These are phyloP conservation scores for Turritopsis dohrnii DNA, from an alignment of 30 jellyfish, hydroid and myxozoan species.

Conservation along the genomic window DNA sequence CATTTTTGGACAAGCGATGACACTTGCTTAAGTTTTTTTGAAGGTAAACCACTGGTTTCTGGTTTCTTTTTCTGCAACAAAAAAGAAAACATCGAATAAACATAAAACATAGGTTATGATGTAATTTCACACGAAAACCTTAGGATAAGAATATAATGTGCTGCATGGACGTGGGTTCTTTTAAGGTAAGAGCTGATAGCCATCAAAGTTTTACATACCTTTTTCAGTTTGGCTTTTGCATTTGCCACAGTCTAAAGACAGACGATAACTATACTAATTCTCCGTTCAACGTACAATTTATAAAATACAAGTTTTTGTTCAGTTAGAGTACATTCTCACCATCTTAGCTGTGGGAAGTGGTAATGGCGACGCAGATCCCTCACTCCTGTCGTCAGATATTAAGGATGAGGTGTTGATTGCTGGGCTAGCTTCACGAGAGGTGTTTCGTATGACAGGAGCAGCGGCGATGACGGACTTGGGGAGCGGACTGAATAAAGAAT, in stretches of 20 bases:
- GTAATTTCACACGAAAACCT: no score
- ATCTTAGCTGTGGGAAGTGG: not conserved
- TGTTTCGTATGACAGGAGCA: slow-evolving; percentile 9
- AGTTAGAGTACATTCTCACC: not conserved
- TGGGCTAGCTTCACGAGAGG: slow-evolving; percentile 20
- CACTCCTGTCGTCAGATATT: not conserved
- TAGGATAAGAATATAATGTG: no score
- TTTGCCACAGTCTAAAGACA: not conserved
- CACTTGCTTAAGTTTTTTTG: slow-evolving; percentile 73
- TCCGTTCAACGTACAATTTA: not conserved
- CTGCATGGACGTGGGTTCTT: no score
- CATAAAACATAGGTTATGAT: not conserved
- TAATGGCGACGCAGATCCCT: slow-evolving; percentile 1
- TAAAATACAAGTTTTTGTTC: no score
- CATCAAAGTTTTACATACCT: not conserved
- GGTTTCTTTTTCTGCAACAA: slow-evolving; percentile 40
- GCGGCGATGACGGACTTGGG: slow-evolving; percentile 8
- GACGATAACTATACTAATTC: not conserved
- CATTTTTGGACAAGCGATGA: slow-evolving; percentile 87
- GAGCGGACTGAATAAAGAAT: not conserved
- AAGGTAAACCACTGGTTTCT: slow-evolving; percentile 66
- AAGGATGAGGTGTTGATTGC: not conserved
- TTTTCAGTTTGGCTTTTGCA: slow-evolving; percentile 21
- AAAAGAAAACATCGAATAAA: no score
- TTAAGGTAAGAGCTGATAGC: no score